Evolutionary conservation across 2,797 vertebrate species (phyloP).

Genomic region (Typhlichthys eigenmanni): DNA sequence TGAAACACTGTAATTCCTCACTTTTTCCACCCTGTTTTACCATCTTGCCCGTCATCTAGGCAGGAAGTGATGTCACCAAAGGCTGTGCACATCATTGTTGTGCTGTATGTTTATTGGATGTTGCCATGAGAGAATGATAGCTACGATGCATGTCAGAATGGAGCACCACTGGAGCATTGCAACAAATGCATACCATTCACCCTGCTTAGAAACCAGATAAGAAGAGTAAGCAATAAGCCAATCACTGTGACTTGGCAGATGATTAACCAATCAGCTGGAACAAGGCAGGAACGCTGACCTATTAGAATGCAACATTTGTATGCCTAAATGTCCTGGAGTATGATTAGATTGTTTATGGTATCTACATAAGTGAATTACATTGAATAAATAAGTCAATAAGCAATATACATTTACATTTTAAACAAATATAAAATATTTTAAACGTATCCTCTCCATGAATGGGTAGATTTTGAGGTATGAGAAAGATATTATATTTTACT

Average conservation of each 20-base stretch:
- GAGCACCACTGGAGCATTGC: background rate
- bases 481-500: no score
- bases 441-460: no score
- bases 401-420: no score
- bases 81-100: background rate
- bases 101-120: slow-evolving; percentile 35
- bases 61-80: slow-evolving; percentile 30
- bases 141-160: background rate
- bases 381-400: no score
- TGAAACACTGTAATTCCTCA: background rate
- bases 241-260: slow-evolving; percentile 24
- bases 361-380: no score
- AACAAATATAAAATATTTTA: no score
- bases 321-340: slow-evolving; percentile 8
- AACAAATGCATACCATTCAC: slow-evolving; percentile 6
- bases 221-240: slow-evolving; percentile 18
- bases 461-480: no score
- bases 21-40: background rate
- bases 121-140: slow-evolving; percentile 44
- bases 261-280: slow-evolving; percentile 21
- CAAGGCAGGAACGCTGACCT: background rate
- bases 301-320: slow-evolving; percentile 11
- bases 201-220: slow-evolving; percentile 9
- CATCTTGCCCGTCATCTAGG: background rate
- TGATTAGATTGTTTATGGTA: no score